Percentiles rank a stretch among this genome's conserved stretches.
phyloP scores from a whole-genome alignment of 1,140 invertebrate genomes.

The Thalassaphorura encarpata region DNA sequence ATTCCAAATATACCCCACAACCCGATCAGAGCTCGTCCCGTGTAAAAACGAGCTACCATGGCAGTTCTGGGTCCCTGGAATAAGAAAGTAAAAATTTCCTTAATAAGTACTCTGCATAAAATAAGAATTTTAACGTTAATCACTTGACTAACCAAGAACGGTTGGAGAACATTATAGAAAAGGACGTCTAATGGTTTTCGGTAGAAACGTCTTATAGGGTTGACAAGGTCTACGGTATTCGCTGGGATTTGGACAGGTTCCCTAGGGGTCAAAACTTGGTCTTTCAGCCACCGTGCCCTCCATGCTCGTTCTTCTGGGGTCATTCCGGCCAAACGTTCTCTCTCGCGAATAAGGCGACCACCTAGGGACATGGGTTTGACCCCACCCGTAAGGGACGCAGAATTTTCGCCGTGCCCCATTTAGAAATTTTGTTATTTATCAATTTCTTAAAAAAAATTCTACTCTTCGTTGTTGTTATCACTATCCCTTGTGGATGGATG shows the following conservation, averaged over 20 bases:
- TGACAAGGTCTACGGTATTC: conserved; percentile 55
- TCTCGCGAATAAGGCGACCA: conserved; percentile 58
- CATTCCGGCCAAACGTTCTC: conserved; percentile 71
- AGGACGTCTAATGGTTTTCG: conserved; percentile 56
- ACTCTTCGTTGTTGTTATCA: no score
- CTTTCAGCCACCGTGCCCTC: conserved; percentile 70
- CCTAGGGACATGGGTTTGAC: conserved; percentile 59
- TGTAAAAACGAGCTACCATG: conserved; percentile 46
- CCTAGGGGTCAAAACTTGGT: conserved; percentile 59
- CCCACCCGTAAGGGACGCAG: conserved; percentile 48
- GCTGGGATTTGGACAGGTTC: conserved; percentile 58
- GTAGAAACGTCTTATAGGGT: conserved; percentile 67
- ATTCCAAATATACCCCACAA: conserved; percentile 41
- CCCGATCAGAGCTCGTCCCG: conserved; percentile 50
- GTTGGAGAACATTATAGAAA: conserved; percentile 39
- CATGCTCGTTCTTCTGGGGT: conserved; percentile 67
- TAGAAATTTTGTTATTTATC: no score
- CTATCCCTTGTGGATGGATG: no score
- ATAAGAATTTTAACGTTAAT: neutral
- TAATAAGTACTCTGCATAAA: neutral
- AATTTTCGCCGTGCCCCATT: no score
- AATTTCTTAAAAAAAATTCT: no score
- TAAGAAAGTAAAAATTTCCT: conserved; percentile 8
- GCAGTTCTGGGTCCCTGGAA: conserved; percentile 48
- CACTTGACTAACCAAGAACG: conserved; percentile 47